These are phyloP conservation scores for Hypselothyrea guttata DNA, from an alignment of 2,888 invertebrate genomes.

Conservation along the genomic window DNA sequence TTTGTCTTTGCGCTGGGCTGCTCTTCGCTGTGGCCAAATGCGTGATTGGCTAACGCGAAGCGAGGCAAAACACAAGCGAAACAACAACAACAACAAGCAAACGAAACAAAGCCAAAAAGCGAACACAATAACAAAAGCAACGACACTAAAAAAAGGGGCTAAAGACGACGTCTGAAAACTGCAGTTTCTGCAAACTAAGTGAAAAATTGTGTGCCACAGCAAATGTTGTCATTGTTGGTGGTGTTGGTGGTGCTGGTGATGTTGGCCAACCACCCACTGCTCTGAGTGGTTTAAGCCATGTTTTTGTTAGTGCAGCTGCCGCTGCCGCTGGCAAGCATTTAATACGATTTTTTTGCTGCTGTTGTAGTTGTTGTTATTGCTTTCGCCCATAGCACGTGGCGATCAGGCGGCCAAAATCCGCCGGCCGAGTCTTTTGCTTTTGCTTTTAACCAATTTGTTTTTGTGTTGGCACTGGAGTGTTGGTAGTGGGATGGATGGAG, in stretches of 20 bases:
- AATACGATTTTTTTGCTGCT: slow-evolving; percentile 46
- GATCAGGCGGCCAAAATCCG: slow-evolving; percentile 42
- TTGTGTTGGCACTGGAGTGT: slow-evolving; percentile 3
- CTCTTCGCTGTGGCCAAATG: slow-evolving; percentile 50
- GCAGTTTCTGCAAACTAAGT: slow-evolving; percentile 54
- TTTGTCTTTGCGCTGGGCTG: slow-evolving; percentile 43
- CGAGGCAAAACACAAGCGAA: slow-evolving; percentile 27
- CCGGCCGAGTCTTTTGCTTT: slow-evolving; percentile 20
- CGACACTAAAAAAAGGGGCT: slow-evolving; percentile 22
- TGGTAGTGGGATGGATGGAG: no score
- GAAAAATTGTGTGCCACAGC: slow-evolving; percentile 54
- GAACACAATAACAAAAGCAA: slow-evolving; percentile 33
- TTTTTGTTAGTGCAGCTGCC: slow-evolving; percentile 54
- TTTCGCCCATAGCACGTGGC: slow-evolving; percentile 31
- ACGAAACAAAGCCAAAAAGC: slow-evolving; percentile 35
- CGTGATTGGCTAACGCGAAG: slow-evolving; percentile 67
- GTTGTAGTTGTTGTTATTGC: slow-evolving; percentile 24
- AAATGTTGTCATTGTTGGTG: slow-evolving; percentile 49
- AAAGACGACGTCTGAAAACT: slow-evolving; percentile 37
- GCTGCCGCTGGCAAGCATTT: slow-evolving; percentile 46
- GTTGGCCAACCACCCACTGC: slow-evolving; percentile 1
- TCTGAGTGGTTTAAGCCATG: slow-evolving; percentile 23
- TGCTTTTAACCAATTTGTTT: slow-evolving; percentile 44
- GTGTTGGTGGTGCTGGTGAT: no score
- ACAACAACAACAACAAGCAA: no score